Evolutionary conservation across 1,140 invertebrate species (phyloP), one percentile per base, ranked within the genome.

Genomic region (Adoxophyes honmai): DNA sequence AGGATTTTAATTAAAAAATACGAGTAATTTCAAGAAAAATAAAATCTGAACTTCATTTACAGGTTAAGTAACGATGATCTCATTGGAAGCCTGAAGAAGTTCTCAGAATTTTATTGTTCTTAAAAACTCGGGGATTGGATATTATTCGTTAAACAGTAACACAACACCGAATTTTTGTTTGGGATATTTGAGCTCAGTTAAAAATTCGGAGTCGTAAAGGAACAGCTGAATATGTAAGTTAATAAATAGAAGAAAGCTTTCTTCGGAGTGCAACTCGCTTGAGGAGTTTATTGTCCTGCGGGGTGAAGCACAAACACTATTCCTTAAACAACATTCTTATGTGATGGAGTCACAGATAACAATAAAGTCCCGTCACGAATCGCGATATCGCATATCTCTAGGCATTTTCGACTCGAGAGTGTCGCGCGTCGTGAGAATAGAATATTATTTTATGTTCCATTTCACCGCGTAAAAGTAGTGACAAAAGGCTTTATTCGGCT

Each of bases 341-440:
- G 42, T 48, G 54, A 44, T 60, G 60, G 42, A 66, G 60, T 52
- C 34, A 63, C 18, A 59, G 37, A 63, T 62, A 64, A 60, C 63
- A 65, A 70, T 68, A 58, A 62, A 66, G 60, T 67, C 57, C 63
- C 61, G 60, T 63, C 42, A 34, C 42, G 56, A 67, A 63, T 56
- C 53, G 56, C 51, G 62, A 64, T 68, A 64, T 67, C 57, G 62
- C 65, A 37, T 33, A 56, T 56, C 35, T 55, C 38, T 64, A 63
- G 60, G 55, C 18, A 62, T 66, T 71, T 66, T 59, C 44, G 42
- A 59, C 70, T 66, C 55, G 21, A 28, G 21, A 66, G 62, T 34
- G 61, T 55, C 54, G 54, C 57, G 59, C 55, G 59, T 64, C 55
- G 60, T 62, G 68, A 70, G 65, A 70, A 70, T 73, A 62, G 60